Base-by-base conservation (phyloP, 2,113 vertebrate genomes). In the Bambusicola thoracicus region DNA sequence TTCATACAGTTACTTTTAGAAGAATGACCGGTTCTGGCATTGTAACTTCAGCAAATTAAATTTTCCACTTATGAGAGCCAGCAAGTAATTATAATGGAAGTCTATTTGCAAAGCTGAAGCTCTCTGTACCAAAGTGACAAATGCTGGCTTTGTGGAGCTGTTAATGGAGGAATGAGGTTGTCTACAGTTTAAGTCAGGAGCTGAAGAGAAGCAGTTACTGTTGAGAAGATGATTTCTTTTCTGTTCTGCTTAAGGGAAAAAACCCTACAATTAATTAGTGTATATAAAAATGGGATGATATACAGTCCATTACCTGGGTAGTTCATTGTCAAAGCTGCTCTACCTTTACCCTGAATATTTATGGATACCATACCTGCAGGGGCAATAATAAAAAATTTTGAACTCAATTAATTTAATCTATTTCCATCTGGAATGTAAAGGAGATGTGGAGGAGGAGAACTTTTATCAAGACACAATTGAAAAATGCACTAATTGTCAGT, bases 391-490 rank as follows among this genome's bases (percentile, higher is more conserved):
- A 92, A 81, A 75, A 25, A 43, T 10, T 17, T 30, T 90, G 81
- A 67, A 79, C 19, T 13, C 41, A 53, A 81, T 90, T 89, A 87
- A 87, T 89, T 83, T 87, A 75, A 86, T 69, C 73, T 84, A 10
- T 81, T 97, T 94, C 72, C 44, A 89, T 89, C 68, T 81, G 56
- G 68, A 88, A 91, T 75, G 27, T 85, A 82, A 93, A 46, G 67
- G 88, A 43, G 9, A 10, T 43, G 44, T 34, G 34, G 10, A 4
- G 49, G 22, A 22, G 43, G 72, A 85, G n/a, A 87, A 70, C 44
- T 91, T 89, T 58, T 77, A 68, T 74, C 14, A 53, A 41, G n/a
- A 48, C 61, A 43, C 70, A 83, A 89, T 20, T 89, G 86, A 94
- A 75, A 92, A 85, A 85, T 63, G 41, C 2, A 0, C 38, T 84